Conservation (phyloP, 2,888 invertebrate species). For the Rhyacophila evoluta region DNA sequence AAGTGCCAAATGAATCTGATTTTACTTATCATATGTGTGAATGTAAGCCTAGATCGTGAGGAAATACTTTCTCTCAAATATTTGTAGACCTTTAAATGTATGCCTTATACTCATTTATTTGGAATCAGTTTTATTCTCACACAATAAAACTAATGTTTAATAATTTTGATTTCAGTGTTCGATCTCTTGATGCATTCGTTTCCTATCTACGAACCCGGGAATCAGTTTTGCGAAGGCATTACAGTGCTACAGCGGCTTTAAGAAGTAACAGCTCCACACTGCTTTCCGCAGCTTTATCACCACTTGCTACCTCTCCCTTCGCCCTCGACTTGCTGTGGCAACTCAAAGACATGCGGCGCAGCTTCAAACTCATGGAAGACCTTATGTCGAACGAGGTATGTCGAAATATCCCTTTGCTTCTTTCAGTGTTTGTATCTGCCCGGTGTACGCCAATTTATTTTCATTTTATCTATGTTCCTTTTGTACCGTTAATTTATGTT, state of each 20-base stretch:
- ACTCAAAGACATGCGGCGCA: conserved; percentile 80
- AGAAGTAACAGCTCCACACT: conserved; percentile 78
- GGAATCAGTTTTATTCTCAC: too few species aligned
- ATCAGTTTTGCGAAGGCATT: conserved; percentile 84
- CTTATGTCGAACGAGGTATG: conserved; percentile 52
- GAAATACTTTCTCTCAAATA: too few species aligned
- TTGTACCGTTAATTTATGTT: neutral
- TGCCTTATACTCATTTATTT: too few species aligned
- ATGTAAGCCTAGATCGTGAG: too few species aligned
- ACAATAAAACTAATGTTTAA: too few species aligned
- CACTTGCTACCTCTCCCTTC: conserved; percentile 83
- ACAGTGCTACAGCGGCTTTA: conserved; percentile 80
- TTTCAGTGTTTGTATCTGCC: neutral
- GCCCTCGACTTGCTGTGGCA: conserved; percentile 85
- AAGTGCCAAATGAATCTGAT: too few species aligned
- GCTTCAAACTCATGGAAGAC: conserved; percentile 76
- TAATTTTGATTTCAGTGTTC: conserved; percentile 72
- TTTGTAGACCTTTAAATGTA: too few species aligned
- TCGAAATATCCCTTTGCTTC: neutral
- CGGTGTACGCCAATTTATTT: neutral
- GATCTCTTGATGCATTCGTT: conserved; percentile 92
- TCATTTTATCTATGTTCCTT: neutral
- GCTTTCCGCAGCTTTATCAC: conserved; percentile 81
- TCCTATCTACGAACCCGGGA: conserved; percentile 88
- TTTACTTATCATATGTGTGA: too few species aligned